Evolutionary conservation across 2,113 vertebrate genomes (phyloP).

Genomic region (Regulus satrapa): DNA sequence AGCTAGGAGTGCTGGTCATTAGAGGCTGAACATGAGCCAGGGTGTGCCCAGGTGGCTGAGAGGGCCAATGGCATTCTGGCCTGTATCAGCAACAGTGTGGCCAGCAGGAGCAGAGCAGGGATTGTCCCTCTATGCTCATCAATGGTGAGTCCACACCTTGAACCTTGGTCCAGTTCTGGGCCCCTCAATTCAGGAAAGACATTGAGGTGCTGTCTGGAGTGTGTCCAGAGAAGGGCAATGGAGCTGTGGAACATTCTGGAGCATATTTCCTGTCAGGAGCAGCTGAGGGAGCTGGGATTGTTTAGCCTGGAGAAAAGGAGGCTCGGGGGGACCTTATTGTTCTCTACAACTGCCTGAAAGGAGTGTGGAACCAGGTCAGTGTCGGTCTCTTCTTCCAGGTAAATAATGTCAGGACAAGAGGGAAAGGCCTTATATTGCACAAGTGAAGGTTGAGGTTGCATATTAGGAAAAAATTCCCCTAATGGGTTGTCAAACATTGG

Average conservation of each 20-base stretch:
- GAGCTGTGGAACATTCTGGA: neutral
- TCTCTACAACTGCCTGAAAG: neutral
- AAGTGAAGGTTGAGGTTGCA: neutral
- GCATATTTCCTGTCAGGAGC: neutral
- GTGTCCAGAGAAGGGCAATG: neutral
- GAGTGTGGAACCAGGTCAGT: neutral
- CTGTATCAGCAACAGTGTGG: neutral
- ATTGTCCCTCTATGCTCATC: neutral
- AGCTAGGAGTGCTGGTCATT: fast-evolving
- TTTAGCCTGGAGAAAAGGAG: neutral
- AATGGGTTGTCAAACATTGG: neutral
- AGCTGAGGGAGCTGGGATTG: neutral
- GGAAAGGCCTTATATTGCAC: neutral
- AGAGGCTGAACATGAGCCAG: neutral
- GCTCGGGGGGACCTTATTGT: fast-evolving
- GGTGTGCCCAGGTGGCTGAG: neutral
- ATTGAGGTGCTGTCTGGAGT: no score
- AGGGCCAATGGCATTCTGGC: neutral
- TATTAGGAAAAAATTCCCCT: neutral
- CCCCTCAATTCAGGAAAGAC: neutral
- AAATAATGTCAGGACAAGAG: neutral
- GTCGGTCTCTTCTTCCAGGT: neutral
- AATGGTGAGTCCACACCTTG: neutral
- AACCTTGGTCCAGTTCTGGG: neutral
- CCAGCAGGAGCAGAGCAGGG: neutral